Evolutionary conservation across 2,113 vertebrate species (phyloP).

Genomic region (Acrocephalus kingi): DNA sequence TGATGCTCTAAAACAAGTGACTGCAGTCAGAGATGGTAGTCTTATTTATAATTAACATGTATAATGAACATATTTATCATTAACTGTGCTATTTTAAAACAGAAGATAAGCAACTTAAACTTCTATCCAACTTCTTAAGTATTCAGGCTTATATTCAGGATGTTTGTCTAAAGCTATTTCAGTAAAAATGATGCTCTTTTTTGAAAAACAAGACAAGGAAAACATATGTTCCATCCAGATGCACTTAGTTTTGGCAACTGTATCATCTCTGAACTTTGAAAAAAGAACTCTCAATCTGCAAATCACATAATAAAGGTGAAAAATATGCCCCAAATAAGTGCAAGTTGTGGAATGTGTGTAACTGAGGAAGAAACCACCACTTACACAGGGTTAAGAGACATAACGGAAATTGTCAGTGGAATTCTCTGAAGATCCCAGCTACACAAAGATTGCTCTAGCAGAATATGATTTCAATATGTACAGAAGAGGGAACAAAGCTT

Average conservation of each 20-base stretch:
- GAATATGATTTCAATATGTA: neutral
- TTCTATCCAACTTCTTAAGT: neutral
- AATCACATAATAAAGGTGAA: neutral
- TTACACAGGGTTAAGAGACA: neutral
- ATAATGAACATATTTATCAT: neutral
- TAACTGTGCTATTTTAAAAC: neutral
- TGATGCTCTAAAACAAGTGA: neutral
- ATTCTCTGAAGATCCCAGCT: neutral
- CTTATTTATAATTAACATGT: neutral
- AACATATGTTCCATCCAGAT: neutral
- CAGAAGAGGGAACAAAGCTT: neutral
- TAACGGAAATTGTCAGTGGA: neutral
- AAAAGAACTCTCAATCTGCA: neutral
- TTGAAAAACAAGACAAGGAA: neutral
- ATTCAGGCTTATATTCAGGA: neutral
- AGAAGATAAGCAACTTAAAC: neutral
- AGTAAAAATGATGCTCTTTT: neutral
- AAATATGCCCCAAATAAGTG: neutral
- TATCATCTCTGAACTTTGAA: neutral
- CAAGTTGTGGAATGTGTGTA: neutral
- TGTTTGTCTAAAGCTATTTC: constrained; percentile 1
- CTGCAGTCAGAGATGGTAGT: neutral
- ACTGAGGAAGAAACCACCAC: neutral
- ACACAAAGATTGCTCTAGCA: neutral
- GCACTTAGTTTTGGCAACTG: neutral